A percentile compares a stretch with the other conserved stretches of the same genome.
phyloP scores from a whole-genome alignment of 2,113 vertebrate genomes.

The Neolamprologus caudopunctatus region DNA sequence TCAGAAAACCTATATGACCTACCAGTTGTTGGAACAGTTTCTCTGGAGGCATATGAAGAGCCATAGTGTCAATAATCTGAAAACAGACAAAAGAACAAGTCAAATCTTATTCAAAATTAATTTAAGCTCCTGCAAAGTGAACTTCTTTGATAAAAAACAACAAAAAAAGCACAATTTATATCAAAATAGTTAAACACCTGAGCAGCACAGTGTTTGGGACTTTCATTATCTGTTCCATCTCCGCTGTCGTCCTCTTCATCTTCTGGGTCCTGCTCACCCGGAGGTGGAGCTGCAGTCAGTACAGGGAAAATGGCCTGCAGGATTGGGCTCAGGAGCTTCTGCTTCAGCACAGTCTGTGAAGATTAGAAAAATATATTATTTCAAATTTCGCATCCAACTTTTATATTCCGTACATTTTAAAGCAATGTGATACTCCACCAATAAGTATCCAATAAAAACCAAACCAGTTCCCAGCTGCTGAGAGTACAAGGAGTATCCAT shows the following conservation, averaged over 20 bases:
- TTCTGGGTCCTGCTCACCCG: slow-evolving; percentile 80
- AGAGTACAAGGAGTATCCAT: background rate
- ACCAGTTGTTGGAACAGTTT: slow-evolving; percentile 83
- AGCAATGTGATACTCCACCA: background rate
- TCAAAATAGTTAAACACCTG: slow-evolving; percentile 65
- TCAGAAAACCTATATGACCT: slow-evolving; percentile 12
- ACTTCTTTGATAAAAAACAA: background rate
- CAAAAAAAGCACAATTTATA: background rate
- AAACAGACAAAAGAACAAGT: background rate
- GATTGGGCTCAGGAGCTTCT: slow-evolving; percentile 76
- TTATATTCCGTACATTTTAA: background rate
- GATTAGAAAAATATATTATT: background rate
- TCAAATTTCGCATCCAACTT: background rate
- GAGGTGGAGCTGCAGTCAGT: slow-evolving; percentile 71
- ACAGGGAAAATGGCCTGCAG: slow-evolving; percentile 79
- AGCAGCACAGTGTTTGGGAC: slow-evolving; percentile 81
- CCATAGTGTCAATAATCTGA: slow-evolving; percentile 85
- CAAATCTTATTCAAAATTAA: background rate
- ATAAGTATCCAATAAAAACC: background rate
- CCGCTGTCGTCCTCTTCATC: slow-evolving; percentile 71
- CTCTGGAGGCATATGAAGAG: slow-evolving; percentile 82
- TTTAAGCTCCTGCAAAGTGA: background rate
- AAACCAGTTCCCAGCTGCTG: background rate
- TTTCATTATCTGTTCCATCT: slow-evolving; percentile 66
- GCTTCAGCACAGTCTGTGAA: slow-evolving; percentile 76